These are phyloP conservation scores for Caenorhabditis becei DNA, from an alignment of 2,888 invertebrate genomes.

Conservation along the genomic window DNA sequence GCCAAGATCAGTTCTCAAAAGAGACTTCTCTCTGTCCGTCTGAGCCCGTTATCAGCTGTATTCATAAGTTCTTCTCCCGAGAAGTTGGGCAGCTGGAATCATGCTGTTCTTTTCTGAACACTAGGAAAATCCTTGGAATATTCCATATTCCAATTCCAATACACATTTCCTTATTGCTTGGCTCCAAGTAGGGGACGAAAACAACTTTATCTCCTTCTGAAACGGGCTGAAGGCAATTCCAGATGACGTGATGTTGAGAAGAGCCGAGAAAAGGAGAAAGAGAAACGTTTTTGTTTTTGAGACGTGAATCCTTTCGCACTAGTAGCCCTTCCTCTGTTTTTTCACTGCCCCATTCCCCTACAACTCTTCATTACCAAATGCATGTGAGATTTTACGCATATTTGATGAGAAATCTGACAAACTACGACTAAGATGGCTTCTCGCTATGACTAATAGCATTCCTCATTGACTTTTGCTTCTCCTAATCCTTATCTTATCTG, in stretches of 20 bases:
- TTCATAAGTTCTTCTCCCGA: no score
- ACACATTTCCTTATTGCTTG: no score
- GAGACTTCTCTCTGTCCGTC: no score
- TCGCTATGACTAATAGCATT: constrained; percentile 28
- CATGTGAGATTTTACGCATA: constrained; percentile 37
- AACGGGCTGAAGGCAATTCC: not conserved
- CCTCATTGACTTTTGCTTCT: constrained; percentile 29
- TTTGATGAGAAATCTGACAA: constrained; percentile 14
- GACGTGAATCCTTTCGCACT: not conserved
- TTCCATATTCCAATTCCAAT: no score
- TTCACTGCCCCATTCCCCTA: not conserved
- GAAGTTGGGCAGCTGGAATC: no score
- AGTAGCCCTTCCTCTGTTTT: constrained; percentile 4
- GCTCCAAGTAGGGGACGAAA: no score
- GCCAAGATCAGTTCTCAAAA: no score
- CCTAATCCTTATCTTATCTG: constrained; percentile 40
- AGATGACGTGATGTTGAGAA: not conserved
- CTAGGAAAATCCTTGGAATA: no score
- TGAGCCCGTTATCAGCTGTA: no score
- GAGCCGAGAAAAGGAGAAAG: not conserved
- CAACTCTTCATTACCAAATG: constrained; percentile 16
- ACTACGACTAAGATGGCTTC: constrained; percentile 34
- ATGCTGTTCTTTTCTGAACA: no score
- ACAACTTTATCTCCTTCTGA: no score
- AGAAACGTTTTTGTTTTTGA: not conserved